Conservation (phyloP, 2,113 vertebrate genomes). For the Pterocles orientalis region DNA sequence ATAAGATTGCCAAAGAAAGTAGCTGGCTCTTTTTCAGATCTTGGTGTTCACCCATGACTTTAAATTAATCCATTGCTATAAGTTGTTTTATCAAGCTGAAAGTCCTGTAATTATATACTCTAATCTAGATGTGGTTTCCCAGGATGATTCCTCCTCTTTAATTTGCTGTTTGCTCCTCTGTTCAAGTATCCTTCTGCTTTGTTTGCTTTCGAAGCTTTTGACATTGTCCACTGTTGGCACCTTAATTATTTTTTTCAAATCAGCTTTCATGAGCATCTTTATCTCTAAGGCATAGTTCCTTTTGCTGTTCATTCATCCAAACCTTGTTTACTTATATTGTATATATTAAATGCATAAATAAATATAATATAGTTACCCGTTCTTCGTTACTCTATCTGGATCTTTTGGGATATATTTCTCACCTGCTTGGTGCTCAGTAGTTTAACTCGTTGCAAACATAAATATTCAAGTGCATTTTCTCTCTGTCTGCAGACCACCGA, state of each 20-base stretch:
- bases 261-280: background rate
- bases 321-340: background rate
- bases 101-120: constrained; percentile 20
- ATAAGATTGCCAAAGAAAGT: background rate
- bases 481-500: background rate
- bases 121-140: constrained; percentile 5
- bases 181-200: background rate
- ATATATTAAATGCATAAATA: background rate
- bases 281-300: background rate
- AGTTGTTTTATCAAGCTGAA: constrained; percentile 27
- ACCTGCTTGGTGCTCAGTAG: background rate
- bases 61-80: constrained; percentile 24
- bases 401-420: background rate
- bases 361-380: background rate
- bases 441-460: background rate
- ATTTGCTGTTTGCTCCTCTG: background rate
- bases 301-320: background rate
- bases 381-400: background rate
- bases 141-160: background rate
- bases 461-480: background rate
- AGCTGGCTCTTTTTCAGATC: background rate
- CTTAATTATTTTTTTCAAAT: background rate
- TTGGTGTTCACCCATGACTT: background rate
- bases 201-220: background rate
- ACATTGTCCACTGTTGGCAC: background rate